Evolutionary conservation across 2,113 vertebrate species (phyloP).

Genomic region (Phaethornis superciliosus): DNA sequence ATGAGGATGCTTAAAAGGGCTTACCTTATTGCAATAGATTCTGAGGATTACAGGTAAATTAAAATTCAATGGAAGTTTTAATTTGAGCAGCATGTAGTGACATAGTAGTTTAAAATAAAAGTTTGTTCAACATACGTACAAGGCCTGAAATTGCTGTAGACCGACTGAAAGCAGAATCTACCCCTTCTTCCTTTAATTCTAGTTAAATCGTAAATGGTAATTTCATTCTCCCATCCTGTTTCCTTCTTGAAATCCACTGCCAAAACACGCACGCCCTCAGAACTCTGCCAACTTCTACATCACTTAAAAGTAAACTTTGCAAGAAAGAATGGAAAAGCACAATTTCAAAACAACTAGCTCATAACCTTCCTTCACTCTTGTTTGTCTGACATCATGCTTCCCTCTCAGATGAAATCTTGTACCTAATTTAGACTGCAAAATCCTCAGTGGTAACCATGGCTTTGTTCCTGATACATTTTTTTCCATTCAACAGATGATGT

Average conservation of each 20-base stretch:
- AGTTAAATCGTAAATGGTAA: not conserved
- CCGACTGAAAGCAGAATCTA: not conserved
- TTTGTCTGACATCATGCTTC: not conserved
- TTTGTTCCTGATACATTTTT: not conserved
- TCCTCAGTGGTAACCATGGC: not conserved
- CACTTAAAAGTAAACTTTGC: constrained; percentile 6
- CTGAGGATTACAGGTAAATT: not conserved
- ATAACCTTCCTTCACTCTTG: not conserved
- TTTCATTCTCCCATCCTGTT: constrained; percentile 37
- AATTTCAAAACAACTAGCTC: constrained; percentile 3
- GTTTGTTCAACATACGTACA: not conserved
- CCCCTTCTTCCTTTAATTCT: not conserved
- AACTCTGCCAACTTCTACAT: constrained; percentile 20
- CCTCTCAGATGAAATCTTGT: not conserved
- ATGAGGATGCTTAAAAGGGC: not conserved
- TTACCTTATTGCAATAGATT: not conserved
- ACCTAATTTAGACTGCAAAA: not conserved
- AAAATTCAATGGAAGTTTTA: not conserved
- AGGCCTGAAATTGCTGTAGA: not conserved
- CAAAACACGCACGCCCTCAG: constrained; percentile 7
- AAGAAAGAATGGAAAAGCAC: constrained; percentile 25
- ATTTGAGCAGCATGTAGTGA: not conserved
- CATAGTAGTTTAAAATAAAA: not conserved
- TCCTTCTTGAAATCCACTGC: constrained; percentile 5
- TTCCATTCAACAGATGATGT: not conserved